Base-by-base conservation (phyloP, 1,140 invertebrate species). In the Thaumatotibia leucotreta region DNA sequence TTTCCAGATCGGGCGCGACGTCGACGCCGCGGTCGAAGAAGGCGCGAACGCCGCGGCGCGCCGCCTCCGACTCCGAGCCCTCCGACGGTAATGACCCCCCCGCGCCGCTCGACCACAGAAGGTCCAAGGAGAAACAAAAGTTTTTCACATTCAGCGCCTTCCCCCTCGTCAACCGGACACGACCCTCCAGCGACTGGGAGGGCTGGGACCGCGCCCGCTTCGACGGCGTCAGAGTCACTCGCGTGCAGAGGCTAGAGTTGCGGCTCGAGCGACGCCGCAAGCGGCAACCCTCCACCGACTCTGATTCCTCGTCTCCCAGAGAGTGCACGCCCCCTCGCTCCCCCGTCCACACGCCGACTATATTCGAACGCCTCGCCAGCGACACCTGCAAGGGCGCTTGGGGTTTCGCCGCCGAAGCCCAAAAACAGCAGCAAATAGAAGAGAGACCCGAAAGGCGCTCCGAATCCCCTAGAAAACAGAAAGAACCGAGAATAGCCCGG, bases 71-170 rank as follows among this genome's bases (percentile, higher is more conserved):
- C 76, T 84, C 87, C 77, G 89, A 91, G 72, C 84, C 77, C 54
- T 88, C 89, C 75, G 91, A 92, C 79, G 91, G 91, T 92, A 92
- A 91, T 88, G 82, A 76, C 75, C 77, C 83, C 82, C 79, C 83
- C 75, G 88, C 80, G 77, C 79, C 83, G 74, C 91, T 92, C 76
- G 92, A 93, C 77, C 93, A 88, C 80, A 86, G 93, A 76, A 96
- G 96, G 92, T 96, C 95, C 54, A 96, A 96, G 91, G 95, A 96
- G 89, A 96, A 96, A 91, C 95, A 96, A 91, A 96, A 96, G 87
- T 96, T 96, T 92, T 97, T 96, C 92, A 93, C 95, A 84, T 92
- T 94, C 77, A 95, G 94, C 74, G 95, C 94, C 63, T 95, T 95
- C 81, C 95, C 95, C 83, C 77, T 90, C 39, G 88, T 89, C 49